Base-by-base conservation (phyloP, 1,140 invertebrate species). In the Hylaeus volcanicus region DNA sequence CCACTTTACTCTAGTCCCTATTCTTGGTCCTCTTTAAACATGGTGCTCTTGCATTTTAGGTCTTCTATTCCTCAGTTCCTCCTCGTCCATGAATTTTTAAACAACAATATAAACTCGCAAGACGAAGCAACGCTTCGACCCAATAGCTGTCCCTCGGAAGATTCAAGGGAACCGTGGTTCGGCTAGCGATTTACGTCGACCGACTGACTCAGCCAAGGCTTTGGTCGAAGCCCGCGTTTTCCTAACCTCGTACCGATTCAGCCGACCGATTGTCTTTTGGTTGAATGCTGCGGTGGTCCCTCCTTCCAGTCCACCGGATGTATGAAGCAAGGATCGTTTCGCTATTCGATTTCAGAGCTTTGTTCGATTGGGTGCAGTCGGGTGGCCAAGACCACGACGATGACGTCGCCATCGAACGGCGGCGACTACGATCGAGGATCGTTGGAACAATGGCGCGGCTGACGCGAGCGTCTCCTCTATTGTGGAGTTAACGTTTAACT, bases 181-280 rank as follows among this genome's bases (percentile, higher is more conserved):
- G 9, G 43, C 51, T 41, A 11, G 26, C 74, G 76, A 83, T 76
- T 83, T 55, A 56, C 72, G 84, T 80, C 77, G 55, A 71, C 72
- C 61, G 78, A 72, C 80, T 71, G 74, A 83, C 83, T 88, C 78
- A 80, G 79, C 76, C 75, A 61, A 76, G 64, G 45, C 61, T 26
- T 39, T 26, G 77, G 61, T 60, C 74, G 61, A 43, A 43, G 56
- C 15, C 41, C 55, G 66, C 78, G 79, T 81, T 89, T 79, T 84
- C 80, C 65, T 86, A 85, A 83, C 72, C 77, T 71, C 79, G 60
- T 43, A 71, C 81, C 26, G 82, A 87, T 88, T 87, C 86, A 86
- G 80, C 78, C 70, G 14, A 41, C 5, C 83, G 70, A 89, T 89
- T 88, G 80, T 89, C 81, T 89, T 84, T 82, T 73, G 77, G 69